These are phyloP conservation scores for Archegozetes longisetosus DNA, from an alignment of 1,140 invertebrate genomes.

Conservation along the genomic window DNA sequence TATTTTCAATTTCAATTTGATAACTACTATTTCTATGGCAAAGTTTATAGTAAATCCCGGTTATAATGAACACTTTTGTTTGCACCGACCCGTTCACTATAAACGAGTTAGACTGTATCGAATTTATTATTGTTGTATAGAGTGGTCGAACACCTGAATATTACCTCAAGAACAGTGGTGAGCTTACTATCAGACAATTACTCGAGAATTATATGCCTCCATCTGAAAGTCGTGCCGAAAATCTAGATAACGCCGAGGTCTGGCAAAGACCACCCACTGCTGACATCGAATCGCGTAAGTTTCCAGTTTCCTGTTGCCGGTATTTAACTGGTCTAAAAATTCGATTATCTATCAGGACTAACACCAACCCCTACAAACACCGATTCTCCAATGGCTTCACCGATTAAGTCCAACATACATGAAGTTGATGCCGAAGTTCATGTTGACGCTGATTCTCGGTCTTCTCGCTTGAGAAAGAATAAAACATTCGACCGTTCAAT, in stretches of 20 bases:
- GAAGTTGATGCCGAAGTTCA: conserved; percentile 12
- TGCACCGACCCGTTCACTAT: too few species aligned
- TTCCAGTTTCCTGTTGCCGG: not conserved
- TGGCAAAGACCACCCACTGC: conserved; percentile 23
- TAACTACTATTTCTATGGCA: too few species aligned
- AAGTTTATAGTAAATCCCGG: too few species aligned
- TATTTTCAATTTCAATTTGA: too few species aligned
- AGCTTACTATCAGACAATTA: conserved; percentile 23
- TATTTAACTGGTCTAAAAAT: not conserved
- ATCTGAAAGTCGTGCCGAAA: not conserved
- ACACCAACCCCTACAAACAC: not conserved
- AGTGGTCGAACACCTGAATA: conserved; percentile 45
- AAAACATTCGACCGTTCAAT: not conserved
- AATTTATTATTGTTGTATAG: conserved; percentile 21
- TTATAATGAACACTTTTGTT: too few species aligned
- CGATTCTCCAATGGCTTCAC: not conserved
- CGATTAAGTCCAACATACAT: not conserved
- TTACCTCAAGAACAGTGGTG: conserved; percentile 40
- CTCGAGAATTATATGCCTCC: conserved; percentile 18
- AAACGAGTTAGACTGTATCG: conserved; percentile 30
- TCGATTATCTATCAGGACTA: not conserved
- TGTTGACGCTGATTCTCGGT: conserved; percentile 8
- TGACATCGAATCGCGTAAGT: conserved; percentile 22
- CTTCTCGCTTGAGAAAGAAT: not conserved
- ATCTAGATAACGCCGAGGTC: conserved; percentile 17